phyloP scores from a whole-genome alignment of 2,113 vertebrate species.

The Gallinago media region DNA sequence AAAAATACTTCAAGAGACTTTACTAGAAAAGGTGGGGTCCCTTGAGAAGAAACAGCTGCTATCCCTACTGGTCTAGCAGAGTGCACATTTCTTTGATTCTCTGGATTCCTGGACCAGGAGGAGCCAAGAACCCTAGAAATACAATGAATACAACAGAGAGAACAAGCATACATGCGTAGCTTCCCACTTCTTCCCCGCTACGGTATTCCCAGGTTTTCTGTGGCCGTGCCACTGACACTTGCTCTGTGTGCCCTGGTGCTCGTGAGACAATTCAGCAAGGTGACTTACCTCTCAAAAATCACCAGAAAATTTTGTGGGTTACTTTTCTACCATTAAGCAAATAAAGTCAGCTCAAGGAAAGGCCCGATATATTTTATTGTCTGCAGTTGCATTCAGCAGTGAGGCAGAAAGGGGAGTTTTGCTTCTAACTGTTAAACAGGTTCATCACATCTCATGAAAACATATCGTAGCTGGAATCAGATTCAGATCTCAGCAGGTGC shows the following conservation, averaged over 20 bases:
- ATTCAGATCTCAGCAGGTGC: not conserved
- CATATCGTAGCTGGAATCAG: not conserved
- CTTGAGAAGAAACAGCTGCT: slow-evolving; percentile 16
- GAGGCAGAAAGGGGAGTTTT: not conserved
- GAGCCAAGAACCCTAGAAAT: slow-evolving; percentile 1
- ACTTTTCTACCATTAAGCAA: not conserved
- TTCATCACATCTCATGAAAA: not conserved
- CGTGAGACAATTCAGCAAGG: not conserved
- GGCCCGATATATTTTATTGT: not conserved
- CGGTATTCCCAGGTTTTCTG: not conserved
- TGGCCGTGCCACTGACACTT: not conserved
- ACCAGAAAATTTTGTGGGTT: not conserved
- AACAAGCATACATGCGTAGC: not conserved
- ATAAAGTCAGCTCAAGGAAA: not conserved
- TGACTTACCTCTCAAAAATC: not conserved
- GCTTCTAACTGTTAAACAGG: not conserved
- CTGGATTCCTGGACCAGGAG: slow-evolving; percentile 20
- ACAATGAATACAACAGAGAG: not conserved
- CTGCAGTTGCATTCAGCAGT: not conserved
- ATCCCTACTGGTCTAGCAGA: not conserved
- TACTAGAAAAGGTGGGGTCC: not conserved
- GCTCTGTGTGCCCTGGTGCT: not conserved
- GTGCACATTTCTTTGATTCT: slow-evolving; percentile 9
- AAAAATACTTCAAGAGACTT: not conserved
- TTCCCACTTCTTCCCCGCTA: not conserved